Conservation (phyloP, 1,140 invertebrate species). For the Leguminivora glycinivorella region DNA sequence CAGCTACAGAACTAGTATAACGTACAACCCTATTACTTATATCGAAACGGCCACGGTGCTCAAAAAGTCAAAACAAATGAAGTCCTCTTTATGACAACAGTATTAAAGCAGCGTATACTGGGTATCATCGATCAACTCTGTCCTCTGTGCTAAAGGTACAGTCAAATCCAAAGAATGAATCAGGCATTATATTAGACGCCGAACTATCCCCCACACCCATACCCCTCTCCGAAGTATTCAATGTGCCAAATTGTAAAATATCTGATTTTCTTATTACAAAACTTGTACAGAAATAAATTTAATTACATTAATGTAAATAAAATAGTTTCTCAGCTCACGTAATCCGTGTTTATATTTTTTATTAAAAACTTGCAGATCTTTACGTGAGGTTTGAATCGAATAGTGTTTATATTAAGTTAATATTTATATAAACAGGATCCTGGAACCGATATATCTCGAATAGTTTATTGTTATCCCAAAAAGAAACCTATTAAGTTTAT, state of each 20-base stretch:
- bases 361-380: not conserved
- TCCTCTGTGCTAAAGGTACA: not conserved
- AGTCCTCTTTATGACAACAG: not conserved
- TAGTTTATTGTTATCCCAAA: conserved; percentile 33
- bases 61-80: not conserved
- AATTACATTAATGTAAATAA: conserved; percentile 29
- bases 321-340: conserved; percentile 24
- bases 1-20: not conserved
- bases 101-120: not conserved
- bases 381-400: conserved; percentile 20
- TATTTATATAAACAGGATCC: conserved; percentile 36
- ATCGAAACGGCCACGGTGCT: not conserved
- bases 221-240: conserved; percentile 28
- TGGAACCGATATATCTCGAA: conserved; percentile 42
- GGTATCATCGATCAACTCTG: not conserved
- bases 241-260: conserved; percentile 60
- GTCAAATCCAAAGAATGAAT: conserved; percentile 52
- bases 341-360: not conserved
- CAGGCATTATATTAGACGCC: conserved; percentile 38
- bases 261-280: conserved; percentile 35
- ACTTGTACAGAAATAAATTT: conserved; percentile 35
- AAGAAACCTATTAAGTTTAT: conserved; percentile 16
- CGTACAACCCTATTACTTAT: too few species aligned
- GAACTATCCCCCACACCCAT: not conserved
- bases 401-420: conserved; percentile 23